Evolutionary conservation across 1,140 invertebrate species (phyloP).

Genomic region (Cydia amplana): DNA sequence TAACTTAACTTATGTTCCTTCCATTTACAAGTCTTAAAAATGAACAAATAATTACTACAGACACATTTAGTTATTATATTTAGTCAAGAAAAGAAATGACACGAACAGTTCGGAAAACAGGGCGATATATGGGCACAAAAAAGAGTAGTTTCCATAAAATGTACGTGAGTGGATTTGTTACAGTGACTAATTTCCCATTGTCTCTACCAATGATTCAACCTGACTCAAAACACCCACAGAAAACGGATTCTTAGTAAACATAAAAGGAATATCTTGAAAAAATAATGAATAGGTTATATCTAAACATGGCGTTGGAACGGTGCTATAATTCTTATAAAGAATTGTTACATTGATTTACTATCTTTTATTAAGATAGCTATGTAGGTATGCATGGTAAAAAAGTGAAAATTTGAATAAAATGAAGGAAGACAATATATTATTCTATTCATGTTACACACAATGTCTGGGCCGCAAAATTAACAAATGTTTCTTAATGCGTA

Average conservation of each 20-base stretch:
- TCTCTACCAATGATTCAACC: background rate
- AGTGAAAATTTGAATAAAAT: too few relatives aligned
- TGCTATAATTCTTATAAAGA: background rate
- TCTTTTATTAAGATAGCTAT: too few relatives aligned
- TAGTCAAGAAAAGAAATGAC: too few relatives aligned
- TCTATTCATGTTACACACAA: too few relatives aligned
- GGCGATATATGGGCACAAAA: background rate
- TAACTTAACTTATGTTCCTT: too few relatives aligned
- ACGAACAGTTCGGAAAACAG: background rate
- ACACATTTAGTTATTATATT: too few relatives aligned
- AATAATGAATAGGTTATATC: background rate
- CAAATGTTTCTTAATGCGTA: too few relatives aligned
- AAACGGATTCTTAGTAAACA: slow-evolving; percentile 4
- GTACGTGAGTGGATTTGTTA: background rate
- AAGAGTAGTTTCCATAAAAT: background rate
- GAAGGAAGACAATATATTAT: too few relatives aligned
- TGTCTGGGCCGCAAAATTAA: too few relatives aligned
- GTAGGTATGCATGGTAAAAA: too few relatives aligned
- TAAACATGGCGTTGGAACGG: background rate
- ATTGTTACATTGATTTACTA: background rate
- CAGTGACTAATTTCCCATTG: slow-evolving; percentile 10
- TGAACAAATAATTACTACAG: too few relatives aligned
- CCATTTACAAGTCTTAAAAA: too few relatives aligned
- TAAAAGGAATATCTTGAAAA: slow-evolving; percentile 3
- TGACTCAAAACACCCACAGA: slow-evolving; percentile 1